Evolutionary conservation across 2,888 invertebrate species (phyloP).

Genomic region (Monochamus alternatus): DNA sequence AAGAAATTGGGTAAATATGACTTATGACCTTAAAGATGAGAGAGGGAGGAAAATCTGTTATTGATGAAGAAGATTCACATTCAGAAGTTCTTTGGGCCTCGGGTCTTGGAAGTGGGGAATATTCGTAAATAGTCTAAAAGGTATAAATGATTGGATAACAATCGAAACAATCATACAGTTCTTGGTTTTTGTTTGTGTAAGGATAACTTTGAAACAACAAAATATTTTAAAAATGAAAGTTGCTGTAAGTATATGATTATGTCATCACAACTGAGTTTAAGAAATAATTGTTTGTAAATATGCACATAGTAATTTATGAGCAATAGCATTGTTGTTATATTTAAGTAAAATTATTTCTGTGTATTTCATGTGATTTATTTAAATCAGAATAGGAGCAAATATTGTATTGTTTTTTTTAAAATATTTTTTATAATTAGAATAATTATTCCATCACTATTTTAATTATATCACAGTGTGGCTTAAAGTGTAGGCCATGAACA

Average conservation of each 20-base stretch:
- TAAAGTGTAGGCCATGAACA: no score
- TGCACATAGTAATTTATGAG: background rate
- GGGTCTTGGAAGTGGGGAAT: conserved; percentile 18
- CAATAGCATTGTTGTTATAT: no score
- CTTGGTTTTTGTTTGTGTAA: conserved; percentile 6
- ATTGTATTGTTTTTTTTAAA: no score
- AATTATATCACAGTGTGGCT: no score
- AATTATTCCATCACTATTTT: no score
- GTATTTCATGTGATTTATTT: no score
- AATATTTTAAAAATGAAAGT: conserved; percentile 19
- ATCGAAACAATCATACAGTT: conserved; percentile 16
- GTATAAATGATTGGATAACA: conserved; percentile 18
- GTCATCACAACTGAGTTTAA: background rate
- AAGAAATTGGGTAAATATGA: conserved; percentile 23
- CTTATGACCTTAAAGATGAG: conserved; percentile 24
- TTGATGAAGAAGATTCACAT: conserved; percentile 23
- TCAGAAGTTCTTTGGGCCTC: conserved; percentile 10
- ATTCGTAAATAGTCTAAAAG: conserved; percentile 8
- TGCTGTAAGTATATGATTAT: conserved; percentile 8
- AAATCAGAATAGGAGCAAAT: no score
- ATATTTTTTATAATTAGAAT: no score
- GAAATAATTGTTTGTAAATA: background rate
- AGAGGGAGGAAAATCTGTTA: conserved; percentile 11
- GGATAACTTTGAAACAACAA: background rate
- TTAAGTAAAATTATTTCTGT: no score